phyloP scores from a whole-genome alignment of 2,113 vertebrate species.

The Myxocyprinus asiaticus region DNA sequence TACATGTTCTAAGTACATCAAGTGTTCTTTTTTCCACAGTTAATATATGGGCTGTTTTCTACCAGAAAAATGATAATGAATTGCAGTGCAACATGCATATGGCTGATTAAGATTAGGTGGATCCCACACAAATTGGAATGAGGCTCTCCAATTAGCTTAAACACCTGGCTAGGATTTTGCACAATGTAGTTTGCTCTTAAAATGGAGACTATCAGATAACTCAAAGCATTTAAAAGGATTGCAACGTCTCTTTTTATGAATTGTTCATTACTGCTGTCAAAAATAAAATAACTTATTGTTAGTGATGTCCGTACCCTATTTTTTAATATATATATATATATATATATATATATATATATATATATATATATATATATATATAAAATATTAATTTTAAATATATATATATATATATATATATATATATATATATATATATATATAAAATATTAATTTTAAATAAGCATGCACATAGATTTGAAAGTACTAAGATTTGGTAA shows the following conservation, averaged over 20 bases:
- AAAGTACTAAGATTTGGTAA: no score
- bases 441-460: no score
- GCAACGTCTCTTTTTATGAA: not conserved
- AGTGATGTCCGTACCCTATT: no score
- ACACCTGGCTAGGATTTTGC: conserved; percentile 1
- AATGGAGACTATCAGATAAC: not conserved
- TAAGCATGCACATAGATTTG: no score
- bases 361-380: no score
- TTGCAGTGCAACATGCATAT: conserved; percentile 20
- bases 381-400: no score
- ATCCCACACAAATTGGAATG: not conserved
- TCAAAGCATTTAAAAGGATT: not conserved
- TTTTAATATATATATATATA: no score
- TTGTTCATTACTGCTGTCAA: no score
- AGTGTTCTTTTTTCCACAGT: not conserved
- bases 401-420: no score
- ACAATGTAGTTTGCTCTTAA: conserved; percentile 11
- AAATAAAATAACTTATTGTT: no score
- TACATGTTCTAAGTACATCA: not conserved
- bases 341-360: no score
- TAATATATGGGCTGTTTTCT: conserved; percentile 20
- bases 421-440: no score
- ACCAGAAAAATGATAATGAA: not conserved
- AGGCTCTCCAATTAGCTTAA: not conserved
- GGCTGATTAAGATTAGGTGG: conserved; percentile 13